Evolutionary conservation across 2,888 invertebrate species (phyloP), one percentile per base, ranked within the genome.

Genomic region (Agrotis ipsilon): DNA sequence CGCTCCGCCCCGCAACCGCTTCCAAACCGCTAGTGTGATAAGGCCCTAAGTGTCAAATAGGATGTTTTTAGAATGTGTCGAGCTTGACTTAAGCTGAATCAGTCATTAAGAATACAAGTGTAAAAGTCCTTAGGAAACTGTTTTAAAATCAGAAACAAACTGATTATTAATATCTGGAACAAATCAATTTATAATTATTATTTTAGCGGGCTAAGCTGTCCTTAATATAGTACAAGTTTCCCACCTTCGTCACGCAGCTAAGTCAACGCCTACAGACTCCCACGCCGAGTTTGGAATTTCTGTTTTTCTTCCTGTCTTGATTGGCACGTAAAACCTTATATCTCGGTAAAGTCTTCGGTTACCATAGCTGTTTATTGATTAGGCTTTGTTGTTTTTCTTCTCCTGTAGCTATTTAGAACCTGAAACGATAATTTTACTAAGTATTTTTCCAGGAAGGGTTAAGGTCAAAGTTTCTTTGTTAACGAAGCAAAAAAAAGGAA

Each of bases 401-500:
- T 39, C 11, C 11, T 39, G 9, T 11, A 9, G 39, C 39, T 11
- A 7, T 32, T 32, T 32, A 32, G n/a, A 13, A 39, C 4, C 11
- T 1, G 13, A 39, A 32, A 11, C 11, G 43, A 55, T 5, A 32
- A 32, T n/a, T 6, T 32, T 14, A 45, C 49, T 11, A 11, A 39
- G 9, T 11, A 2, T 46, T 55, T 54, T 27, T 7, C 39, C 16
- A 13, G n/a, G 3, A 58, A 46, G 13, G 2, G 16, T 48, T 48
- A 52, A 43, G n/a, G 14, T 49, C 3, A 43, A 39, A 39, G 9
- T 49, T 7, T 7, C n/a, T 52, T 75, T 51, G 16, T 54, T 18
- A 5, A 60, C 18, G n/a, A 63, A 45, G 51, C 39, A 21, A 46
- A 45, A 24, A 57, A 55, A 45, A 76, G 48, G 61, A 13, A 21